A percentile compares a stretch with the other conserved stretches of the same genome.
Evolutionary conservation across 92 coral and sea anemone genomes (phyloP).

Genomic region (Palythoa heliodiscus): DNA sequence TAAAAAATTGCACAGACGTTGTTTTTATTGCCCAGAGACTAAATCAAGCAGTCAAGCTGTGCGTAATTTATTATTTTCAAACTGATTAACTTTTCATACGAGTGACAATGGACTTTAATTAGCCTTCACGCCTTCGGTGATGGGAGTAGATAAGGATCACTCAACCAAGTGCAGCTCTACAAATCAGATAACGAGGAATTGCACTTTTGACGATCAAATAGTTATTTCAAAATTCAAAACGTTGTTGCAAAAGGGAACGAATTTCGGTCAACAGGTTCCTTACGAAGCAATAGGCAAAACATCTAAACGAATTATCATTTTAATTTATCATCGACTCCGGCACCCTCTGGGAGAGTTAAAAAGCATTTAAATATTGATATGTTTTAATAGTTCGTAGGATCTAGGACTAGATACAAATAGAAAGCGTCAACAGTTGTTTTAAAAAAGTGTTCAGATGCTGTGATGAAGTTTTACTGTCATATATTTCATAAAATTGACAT

Average conservation of each 20-base stretch:
- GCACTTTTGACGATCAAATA: background rate
- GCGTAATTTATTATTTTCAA: constrained; percentile 50
- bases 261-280: background rate
- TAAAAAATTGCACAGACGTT: constrained; percentile 25
- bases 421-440: background rate
- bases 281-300: constrained; percentile 1
- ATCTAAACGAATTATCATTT: background rate
- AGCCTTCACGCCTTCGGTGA: constrained; percentile 39
- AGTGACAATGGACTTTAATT: constrained; percentile 36
- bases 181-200: constrained; percentile 29
- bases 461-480: background rate
- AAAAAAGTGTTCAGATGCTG: background rate
- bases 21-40: constrained; percentile 26
- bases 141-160: background rate
- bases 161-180: constrained; percentile 19
- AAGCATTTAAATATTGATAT: constrained; percentile 40
- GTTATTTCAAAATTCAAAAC: background rate
- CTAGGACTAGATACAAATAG: background rate
- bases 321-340: background rate
- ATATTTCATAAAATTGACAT: background rate
- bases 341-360: constrained; percentile 34
- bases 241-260: background rate
- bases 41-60: constrained; percentile 26
- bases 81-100: constrained; percentile 41
- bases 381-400: constrained; percentile 8